These are phyloP conservation scores for Strigops habroptila DNA, from an alignment of 2,113 vertebrate species.

Conservation along the genomic window DNA sequence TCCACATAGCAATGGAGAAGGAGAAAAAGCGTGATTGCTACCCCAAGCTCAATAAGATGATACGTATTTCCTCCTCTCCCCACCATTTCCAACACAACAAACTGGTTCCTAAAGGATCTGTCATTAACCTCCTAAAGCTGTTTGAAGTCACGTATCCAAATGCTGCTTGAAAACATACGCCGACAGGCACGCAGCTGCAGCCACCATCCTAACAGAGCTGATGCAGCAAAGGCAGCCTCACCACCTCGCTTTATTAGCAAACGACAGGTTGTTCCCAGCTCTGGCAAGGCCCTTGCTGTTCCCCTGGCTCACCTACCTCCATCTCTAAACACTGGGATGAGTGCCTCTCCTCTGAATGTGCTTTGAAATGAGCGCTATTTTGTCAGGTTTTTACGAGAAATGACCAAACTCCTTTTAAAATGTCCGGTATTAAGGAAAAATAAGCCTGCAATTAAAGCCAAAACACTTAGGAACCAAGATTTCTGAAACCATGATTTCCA, in stretches of 20 bases:
- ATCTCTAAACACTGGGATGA: accelerated
- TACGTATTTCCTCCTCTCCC: neutral
- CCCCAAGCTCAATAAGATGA: neutral
- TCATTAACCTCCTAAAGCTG: neutral
- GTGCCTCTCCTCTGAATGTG: neutral
- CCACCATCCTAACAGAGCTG: no score
- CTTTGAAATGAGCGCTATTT: neutral
- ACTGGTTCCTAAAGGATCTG: neutral
- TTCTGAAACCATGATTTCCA: neutral
- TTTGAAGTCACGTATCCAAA: neutral
- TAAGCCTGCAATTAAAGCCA: neutral
- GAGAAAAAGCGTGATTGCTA: neutral
- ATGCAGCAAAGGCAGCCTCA: neutral
- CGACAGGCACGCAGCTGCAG: no score
- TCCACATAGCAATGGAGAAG: neutral
- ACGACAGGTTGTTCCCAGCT: neutral
- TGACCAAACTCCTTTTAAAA: neutral
- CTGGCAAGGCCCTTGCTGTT: neutral
- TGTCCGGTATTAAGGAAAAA: neutral
- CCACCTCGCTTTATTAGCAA: neutral
- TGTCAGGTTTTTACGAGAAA: neutral
- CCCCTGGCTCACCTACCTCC: neutral
- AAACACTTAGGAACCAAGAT: neutral
- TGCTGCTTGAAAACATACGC: neutral
- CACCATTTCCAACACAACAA: neutral